Percentiles rank a stretch among this genome's conserved stretches.
These are phyloP conservation scores for Salpingus planirostris DNA, from an alignment of 2,888 invertebrate genomes.

Conservation along the genomic window DNA sequence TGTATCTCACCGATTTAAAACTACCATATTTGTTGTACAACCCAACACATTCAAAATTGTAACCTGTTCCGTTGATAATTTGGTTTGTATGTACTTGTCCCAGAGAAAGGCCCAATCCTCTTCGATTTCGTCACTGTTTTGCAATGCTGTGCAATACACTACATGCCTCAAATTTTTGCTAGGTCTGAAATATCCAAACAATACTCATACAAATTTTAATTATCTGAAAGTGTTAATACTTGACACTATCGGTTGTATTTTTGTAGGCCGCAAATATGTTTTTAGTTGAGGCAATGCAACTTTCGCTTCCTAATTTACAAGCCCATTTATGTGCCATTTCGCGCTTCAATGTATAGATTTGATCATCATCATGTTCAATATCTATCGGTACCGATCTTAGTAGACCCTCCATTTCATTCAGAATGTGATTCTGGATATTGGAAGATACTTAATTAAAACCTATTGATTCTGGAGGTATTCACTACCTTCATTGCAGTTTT, in stretches of 20 bases:
- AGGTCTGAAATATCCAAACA: constrained; percentile 43
- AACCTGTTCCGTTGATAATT: constrained; percentile 51
- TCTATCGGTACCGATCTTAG: constrained; percentile 16
- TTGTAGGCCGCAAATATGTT: not conserved
- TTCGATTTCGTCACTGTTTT: constrained; percentile 39
- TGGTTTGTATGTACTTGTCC: constrained; percentile 44
- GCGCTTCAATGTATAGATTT: constrained; percentile 51
- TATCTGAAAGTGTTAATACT: too few species aligned
- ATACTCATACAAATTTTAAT: too few species aligned
- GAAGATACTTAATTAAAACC: too few species aligned
- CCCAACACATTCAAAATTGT: constrained; percentile 54
- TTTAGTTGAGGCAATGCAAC: constrained; percentile 42
- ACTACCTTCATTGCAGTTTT: too few species aligned
- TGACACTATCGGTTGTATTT: too few species aligned
- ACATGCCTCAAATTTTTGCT: constrained; percentile 56
- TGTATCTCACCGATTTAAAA: too few species aligned
- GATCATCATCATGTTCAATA: constrained; percentile 20
- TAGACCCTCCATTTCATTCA: constrained; percentile 14
- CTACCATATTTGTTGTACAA: constrained; percentile 48
- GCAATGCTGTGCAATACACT: constrained; percentile 38
- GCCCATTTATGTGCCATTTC: constrained; percentile 52
- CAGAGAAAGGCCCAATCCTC: constrained; percentile 57
- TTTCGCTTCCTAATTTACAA: constrained; percentile 52
- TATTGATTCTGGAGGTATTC: too few species aligned
- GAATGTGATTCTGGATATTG: constrained; percentile 9